Evolutionary conservation across 1,140 invertebrate species (phyloP), one percentile per base, ranked within the genome.

Genomic region (Cherax quadricarinatus): DNA sequence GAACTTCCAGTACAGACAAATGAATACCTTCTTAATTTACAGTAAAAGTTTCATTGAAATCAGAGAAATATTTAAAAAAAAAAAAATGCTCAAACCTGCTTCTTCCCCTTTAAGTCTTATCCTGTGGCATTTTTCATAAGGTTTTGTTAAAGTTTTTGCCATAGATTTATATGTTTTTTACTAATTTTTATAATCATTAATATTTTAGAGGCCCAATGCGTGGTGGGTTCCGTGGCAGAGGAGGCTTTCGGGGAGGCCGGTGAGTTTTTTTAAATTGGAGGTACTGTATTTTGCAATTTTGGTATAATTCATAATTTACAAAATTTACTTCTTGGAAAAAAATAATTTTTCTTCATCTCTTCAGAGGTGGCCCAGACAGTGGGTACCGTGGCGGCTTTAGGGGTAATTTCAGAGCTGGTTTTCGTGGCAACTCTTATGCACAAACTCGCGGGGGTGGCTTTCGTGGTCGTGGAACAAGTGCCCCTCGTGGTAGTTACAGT

Each of bases 221-320:
- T 30, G 88, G 80, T 49, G 82, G 88, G n/a, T 90, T 90, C 66
- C 80, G 88, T 53, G 88, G 88, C 12, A 57, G 88, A 73, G 88
- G 88, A 66, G 88, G 88, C 30, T 90, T 84, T 79, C 81, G 88
- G 51, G 88, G 88, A 49, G 66, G 81, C 62, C 62, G 88, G 88
- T 90, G 51, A 53, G 88, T 90, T 9, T 4, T 51, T 30, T 7
- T 18, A 70, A 41, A 70, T 18, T 6, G 30, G 16, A 60, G 57
- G 57, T 12, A 70, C 16, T 70, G 66, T 70, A 21, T n/a, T 18
- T 18, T 70, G 18, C 66, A n/a, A 70, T 70, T 18, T 1, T 21
- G 16, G 12, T 70, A 18, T 70, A 18, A 21, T n/a, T 70, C 12
- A 70, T 70, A 70, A 70, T 70, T 70, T 70, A 70, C 24, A 30